Percentiles rank a stretch among this genome's conserved stretches.
Conservation (phyloP, 2,797 vertebrate species). For the Acanthurus leucopareius region DNA sequence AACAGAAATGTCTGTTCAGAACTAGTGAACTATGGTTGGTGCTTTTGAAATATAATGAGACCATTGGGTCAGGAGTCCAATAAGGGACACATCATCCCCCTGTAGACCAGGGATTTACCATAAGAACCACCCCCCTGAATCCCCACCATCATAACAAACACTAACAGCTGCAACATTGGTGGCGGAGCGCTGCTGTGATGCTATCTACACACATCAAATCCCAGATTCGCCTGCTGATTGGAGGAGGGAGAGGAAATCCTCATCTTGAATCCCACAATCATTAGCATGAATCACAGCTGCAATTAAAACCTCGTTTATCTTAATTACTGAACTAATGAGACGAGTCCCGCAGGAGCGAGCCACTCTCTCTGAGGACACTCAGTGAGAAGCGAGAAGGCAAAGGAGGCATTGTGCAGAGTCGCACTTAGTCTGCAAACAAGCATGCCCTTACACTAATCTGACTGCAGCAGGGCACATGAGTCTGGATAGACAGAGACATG, state of each 20-base stretch:
- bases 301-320: slow-evolving; percentile 91
- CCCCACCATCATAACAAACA: slow-evolving; percentile 56
- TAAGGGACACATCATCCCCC: slow-evolving; percentile 20
- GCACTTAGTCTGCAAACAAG: slow-evolving; percentile 68
- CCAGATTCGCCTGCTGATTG: slow-evolving; percentile 77
- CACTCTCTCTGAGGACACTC: slow-evolving; percentile 78
- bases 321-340: slow-evolving; percentile 91
- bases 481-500: slow-evolving; percentile 42
- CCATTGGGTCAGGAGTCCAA: slow-evolving; percentile 50
- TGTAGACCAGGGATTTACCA: slow-evolving; percentile 38
- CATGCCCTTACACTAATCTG: slow-evolving; percentile 49
- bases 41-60: slow-evolving; percentile 40
- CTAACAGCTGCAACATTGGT: slow-evolving; percentile 54
- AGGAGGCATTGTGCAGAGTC: slow-evolving; percentile 51
- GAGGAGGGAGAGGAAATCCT: slow-evolving; percentile 77
- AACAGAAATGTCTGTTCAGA: not conserved
- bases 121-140: slow-evolving; percentile 19
- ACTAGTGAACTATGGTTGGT: not conserved
- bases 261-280: slow-evolving; percentile 83
- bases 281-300: slow-evolving; percentile 87
- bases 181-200: slow-evolving; percentile 40
- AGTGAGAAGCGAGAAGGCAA: slow-evolving; percentile 58
- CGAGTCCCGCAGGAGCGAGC: slow-evolving; percentile 83
- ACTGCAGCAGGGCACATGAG: slow-evolving; percentile 42
- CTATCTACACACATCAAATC: slow-evolving; percentile 72